These are phyloP conservation scores for Channa maculata DNA, from an alignment of 2,113 vertebrate genomes.

Conservation along the genomic window DNA sequence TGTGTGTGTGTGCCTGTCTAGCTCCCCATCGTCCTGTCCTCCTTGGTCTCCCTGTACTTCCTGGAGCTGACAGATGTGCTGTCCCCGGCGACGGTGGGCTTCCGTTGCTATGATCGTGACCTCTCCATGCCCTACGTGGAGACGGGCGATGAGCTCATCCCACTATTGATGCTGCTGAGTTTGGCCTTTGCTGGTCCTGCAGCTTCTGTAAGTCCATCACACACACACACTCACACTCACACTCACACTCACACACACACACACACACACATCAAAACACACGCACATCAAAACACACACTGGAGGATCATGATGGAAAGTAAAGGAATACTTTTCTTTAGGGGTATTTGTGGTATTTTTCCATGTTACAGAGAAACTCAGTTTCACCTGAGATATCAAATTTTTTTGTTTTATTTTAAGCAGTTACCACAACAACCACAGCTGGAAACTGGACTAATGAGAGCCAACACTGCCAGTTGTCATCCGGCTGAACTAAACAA, in stretches of 20 bases:
- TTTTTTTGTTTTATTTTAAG: not conserved
- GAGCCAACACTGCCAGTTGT: not conserved
- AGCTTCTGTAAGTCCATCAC: slow-evolving; percentile 87
- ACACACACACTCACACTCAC: not conserved
- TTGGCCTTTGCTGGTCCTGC: slow-evolving; percentile 94
- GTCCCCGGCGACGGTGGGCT: slow-evolving; percentile 92
- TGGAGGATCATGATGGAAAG: no score
- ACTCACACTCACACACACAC: not conserved
- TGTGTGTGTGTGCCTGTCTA: slow-evolving; percentile 23
- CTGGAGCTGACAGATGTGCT: slow-evolving; percentile 95
- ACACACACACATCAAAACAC: not conserved
- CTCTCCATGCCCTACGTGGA: slow-evolving; percentile 98
- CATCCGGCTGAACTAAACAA: no score
- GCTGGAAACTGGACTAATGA: not conserved
- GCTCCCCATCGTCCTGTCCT: slow-evolving; percentile 96
- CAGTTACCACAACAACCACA: not conserved
- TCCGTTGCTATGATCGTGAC: slow-evolving; percentile 92
- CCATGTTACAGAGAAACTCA: no score
- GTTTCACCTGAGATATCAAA: no score
- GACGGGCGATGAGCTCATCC: slow-evolving; percentile 94
- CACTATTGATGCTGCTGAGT: slow-evolving; percentile 94
- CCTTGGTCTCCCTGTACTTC: slow-evolving; percentile 94
- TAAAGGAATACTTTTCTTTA: no score
- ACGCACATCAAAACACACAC: not conserved
- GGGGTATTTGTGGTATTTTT: no score